Evolutionary conservation across 2,888 invertebrate genomes (phyloP).

Genomic region (Mystacides longicornis): DNA sequence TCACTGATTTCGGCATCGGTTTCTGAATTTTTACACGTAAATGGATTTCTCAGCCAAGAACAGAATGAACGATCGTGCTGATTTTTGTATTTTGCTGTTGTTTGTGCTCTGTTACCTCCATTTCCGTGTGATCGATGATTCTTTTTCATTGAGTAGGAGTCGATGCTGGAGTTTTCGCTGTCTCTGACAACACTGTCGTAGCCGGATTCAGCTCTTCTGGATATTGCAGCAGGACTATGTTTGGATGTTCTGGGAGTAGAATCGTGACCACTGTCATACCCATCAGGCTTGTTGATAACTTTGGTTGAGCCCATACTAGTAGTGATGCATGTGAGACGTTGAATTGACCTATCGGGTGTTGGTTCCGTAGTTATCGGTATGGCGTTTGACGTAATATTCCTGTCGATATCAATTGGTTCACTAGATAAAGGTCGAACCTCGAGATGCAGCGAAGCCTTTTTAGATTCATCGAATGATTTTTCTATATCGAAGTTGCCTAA

Average conservation of each 20-base stretch:
- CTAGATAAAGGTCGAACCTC: constrained; percentile 32
- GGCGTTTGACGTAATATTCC: constrained; percentile 32
- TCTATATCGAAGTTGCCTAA: constrained; percentile 56
- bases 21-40: constrained; percentile 70
- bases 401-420: constrained; percentile 26
- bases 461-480: constrained; percentile 40
- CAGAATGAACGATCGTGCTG: constrained; percentile 63
- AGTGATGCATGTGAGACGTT: constrained; percentile 55
- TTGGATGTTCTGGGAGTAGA: constrained; percentile 77
- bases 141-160: constrained; percentile 54
- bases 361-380: constrained; percentile 55
- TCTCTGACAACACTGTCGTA: constrained; percentile 87
- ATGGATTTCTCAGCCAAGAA: constrained; percentile 69
- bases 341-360: constrained; percentile 54
- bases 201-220: constrained; percentile 78
- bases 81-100: constrained; percentile 58
- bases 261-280: constrained; percentile 79
- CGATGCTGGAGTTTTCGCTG: constrained; percentile 80
- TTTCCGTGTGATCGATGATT: constrained; percentile 43
- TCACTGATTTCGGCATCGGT: constrained; percentile 62
- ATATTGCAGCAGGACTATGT: constrained; percentile 70
- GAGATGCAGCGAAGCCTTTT: constrained; percentile 30
- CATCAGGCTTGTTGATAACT: constrained; percentile 50
- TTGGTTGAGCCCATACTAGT: constrained; percentile 58
- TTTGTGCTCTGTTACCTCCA: constrained; percentile 42